phyloP scores from a whole-genome alignment of 2,797 vertebrate genomes.

The Myioborus miniatus region DNA sequence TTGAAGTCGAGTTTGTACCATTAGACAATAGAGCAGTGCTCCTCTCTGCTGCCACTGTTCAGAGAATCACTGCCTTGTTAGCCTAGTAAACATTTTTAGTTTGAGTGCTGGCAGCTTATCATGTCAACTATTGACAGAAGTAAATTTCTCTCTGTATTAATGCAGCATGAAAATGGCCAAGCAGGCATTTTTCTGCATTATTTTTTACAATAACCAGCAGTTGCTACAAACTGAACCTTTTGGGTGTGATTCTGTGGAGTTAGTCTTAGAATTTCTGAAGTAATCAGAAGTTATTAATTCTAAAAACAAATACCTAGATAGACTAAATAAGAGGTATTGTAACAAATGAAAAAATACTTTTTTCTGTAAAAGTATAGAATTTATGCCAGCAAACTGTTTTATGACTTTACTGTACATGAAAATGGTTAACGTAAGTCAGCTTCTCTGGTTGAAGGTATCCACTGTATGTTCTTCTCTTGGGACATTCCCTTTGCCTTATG shows the following conservation, averaged over 20 bases:
- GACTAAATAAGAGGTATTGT: not conserved
- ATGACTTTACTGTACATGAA: not conserved
- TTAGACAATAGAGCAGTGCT: not conserved
- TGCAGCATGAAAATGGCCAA: not conserved
- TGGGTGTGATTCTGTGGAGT: not conserved
- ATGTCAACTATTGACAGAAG: not conserved
- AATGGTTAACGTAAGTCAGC: not conserved
- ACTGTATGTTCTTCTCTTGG: rapidly evolving
- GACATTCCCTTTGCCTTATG: not conserved
- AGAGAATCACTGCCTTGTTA: not conserved
- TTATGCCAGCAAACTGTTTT: not conserved
- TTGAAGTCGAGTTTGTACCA: not conserved
- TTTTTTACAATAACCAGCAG: not conserved
- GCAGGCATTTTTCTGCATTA: not conserved
- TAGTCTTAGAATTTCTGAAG: not conserved
- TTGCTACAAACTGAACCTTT: not conserved
- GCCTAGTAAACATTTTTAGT: not conserved
- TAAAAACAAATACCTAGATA: not conserved
- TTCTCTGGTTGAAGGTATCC: not conserved
- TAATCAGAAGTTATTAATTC: not conserved
- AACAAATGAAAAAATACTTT: not conserved
- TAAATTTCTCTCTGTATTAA: not conserved
- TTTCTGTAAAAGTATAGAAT: not conserved
- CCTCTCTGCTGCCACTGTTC: not conserved
- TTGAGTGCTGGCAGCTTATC: not conserved